Conservation (phyloP, 2,888 invertebrate species). For the Dendrolimus houi region DNA sequence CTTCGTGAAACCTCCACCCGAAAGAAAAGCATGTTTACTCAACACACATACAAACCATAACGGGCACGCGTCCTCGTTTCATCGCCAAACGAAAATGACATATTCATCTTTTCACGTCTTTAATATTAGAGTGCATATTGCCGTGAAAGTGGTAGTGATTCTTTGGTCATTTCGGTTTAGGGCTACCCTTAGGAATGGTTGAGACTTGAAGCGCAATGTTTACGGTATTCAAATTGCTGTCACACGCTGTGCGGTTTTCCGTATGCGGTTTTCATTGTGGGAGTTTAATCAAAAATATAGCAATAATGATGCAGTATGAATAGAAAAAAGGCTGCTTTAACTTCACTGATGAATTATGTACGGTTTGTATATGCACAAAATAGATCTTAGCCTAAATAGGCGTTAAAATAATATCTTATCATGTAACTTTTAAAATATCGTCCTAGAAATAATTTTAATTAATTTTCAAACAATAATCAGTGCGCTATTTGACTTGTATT, state of each 20-base stretch:
- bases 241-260: slow-evolving; percentile 35
- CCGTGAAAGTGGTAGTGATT: slow-evolving; percentile 24
- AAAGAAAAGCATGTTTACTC: slow-evolving; percentile 70
- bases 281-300: slow-evolving; percentile 26
- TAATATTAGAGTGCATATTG: slow-evolving; percentile 46
- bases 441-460: too few species aligned
- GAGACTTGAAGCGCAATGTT: slow-evolving; percentile 55
- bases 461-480: too few species aligned
- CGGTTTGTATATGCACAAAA: too few species aligned
- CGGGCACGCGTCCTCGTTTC: slow-evolving; percentile 58
- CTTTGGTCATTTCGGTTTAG: slow-evolving; percentile 33
- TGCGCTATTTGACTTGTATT: too few species aligned
- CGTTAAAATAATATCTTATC: too few species aligned
- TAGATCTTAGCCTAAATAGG: too few species aligned
- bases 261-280: slow-evolving; percentile 19
- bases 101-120: slow-evolving; percentile 41
- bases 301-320: background rate
- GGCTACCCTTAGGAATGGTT: slow-evolving; percentile 53
- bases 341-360: too few species aligned
- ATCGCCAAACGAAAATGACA: slow-evolving; percentile 39
- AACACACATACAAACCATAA: slow-evolving; percentile 62
- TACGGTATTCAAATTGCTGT: slow-evolving; percentile 65
- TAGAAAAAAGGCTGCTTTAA: too few species aligned
- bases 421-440: too few species aligned
- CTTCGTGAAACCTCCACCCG: slow-evolving; percentile 49